Percentiles rank a stretch among this genome's conserved stretches.
phyloP scores from a whole-genome alignment of 2,888 invertebrate genomes.

The Xanthia icteritia region DNA sequence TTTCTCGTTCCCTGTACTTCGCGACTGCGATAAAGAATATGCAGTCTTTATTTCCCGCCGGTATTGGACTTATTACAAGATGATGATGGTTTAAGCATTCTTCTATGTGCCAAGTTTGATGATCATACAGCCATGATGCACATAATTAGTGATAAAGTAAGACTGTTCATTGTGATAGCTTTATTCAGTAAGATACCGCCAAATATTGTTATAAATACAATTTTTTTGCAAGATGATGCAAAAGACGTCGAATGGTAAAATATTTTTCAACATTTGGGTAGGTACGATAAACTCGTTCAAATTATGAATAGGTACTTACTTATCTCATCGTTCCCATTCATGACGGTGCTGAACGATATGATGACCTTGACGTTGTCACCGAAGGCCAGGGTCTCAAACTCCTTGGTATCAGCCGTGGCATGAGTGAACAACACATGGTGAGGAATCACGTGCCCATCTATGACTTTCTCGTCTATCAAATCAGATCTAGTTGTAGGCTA shows the following conservation, averaged over 20 bases:
- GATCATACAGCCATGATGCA: too few species aligned
- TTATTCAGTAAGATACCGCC: background rate
- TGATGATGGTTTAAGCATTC: background rate
- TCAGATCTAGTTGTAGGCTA: slow-evolving; percentile 93
- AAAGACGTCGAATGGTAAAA: background rate
- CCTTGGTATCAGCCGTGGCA: slow-evolving; percentile 93
- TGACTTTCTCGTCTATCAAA: slow-evolving; percentile 95
- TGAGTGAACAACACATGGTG: slow-evolving; percentile 96
- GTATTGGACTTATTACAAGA: background rate
- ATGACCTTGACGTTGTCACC: slow-evolving; percentile 96
- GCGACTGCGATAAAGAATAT: background rate
- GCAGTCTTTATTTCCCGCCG: background rate
- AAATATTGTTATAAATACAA: background rate
- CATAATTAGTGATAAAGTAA: background rate
- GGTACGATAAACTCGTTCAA: background rate
- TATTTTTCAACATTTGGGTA: background rate
- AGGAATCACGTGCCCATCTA: slow-evolving; percentile 97
- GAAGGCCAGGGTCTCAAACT: slow-evolving; percentile 95
- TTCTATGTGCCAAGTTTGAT: background rate
- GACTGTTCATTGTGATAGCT: background rate
- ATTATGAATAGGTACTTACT: slow-evolving; percentile 86
- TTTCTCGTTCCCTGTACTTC: slow-evolving; percentile 5
- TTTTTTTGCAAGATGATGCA: background rate
- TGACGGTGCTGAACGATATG: slow-evolving; percentile 93
- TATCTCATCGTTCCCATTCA: slow-evolving; percentile 92